Conservation (phyloP, 1,140 invertebrate species). For the Leptinotarsa lineolata region DNA sequence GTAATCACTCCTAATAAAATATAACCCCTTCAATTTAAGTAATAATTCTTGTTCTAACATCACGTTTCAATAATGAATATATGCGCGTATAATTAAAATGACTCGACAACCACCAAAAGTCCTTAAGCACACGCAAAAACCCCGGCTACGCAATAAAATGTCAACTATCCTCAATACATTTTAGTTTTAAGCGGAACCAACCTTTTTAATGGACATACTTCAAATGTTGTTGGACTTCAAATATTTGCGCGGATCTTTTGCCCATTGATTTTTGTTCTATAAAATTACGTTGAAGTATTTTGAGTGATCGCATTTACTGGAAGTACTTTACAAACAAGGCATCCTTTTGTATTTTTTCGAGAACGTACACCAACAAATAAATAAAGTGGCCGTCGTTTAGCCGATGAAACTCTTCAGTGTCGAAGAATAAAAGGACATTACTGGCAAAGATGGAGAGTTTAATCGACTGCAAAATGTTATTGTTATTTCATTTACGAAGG, state of each 20-base stretch:
- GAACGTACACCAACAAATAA: conserved; percentile 5
- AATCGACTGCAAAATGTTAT: conserved; percentile 16
- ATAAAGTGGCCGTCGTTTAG: neutral
- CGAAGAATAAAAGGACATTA: conserved; percentile 18
- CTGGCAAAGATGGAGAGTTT: conserved; percentile 19
- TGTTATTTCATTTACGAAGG: conserved; percentile 22
- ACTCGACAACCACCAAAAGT: conserved; percentile 22
- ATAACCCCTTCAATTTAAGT: too few species aligned
- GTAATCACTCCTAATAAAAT: too few species aligned
- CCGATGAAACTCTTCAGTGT: neutral
- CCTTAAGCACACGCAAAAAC: conserved; percentile 34
- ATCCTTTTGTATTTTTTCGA: conserved; percentile 33
- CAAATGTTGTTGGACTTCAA: conserved; percentile 42
- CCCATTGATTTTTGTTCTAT: conserved; percentile 47
- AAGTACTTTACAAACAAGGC: conserved; percentile 41
- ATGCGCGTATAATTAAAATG: conserved; percentile 21
- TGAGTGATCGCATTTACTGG: conserved; percentile 42
- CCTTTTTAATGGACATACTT: conserved; percentile 45
- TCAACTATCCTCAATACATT: conserved; percentile 42
- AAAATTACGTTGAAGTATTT: conserved; percentile 45
- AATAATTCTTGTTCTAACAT: neutral
- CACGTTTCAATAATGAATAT: neutral
- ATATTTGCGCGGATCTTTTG: conserved; percentile 40
- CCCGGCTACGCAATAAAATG: conserved; percentile 39
- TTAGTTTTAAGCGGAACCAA: conserved; percentile 40